These are phyloP conservation scores for Melikaiella ostensackeni DNA, from an alignment of 2,888 invertebrate genomes.

Conservation along the genomic window DNA sequence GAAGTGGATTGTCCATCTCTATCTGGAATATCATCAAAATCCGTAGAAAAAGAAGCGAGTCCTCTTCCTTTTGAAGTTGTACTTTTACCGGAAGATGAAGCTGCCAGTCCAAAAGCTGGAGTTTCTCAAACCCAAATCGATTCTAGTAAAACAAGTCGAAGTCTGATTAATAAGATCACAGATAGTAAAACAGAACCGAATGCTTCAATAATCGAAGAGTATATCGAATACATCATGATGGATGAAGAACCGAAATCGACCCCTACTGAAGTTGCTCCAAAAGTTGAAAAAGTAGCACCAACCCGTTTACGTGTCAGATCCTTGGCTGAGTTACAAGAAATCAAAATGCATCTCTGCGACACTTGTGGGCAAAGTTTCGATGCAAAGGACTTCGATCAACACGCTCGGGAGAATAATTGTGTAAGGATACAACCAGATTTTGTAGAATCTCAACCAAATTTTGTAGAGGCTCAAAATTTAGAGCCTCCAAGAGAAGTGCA, in stretches of 20 bases:
- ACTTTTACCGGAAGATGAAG: slow-evolving; percentile 44
- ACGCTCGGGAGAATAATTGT: slow-evolving; percentile 12
- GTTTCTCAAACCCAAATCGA: too few relatives aligned
- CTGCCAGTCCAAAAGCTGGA: background rate
- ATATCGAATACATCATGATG: slow-evolving; percentile 36
- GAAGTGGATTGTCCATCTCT: slow-evolving; percentile 1
- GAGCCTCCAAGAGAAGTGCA: background rate
- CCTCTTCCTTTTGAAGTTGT: slow-evolving; percentile 46
- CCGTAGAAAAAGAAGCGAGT: background rate
- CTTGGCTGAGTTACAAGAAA: slow-evolving; percentile 49
- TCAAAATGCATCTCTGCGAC: slow-evolving; percentile 42
- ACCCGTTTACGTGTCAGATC: slow-evolving; percentile 58
- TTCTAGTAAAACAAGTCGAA: too few relatives aligned
- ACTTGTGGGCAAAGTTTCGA: slow-evolving; percentile 49
- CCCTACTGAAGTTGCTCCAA: slow-evolving; percentile 13
- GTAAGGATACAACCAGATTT: background rate
- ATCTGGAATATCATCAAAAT: background rate
- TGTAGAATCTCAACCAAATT: background rate
- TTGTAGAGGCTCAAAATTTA: background rate
- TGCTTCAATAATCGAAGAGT: slow-evolving; percentile 10
- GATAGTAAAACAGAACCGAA: background rate
- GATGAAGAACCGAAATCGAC: background rate
- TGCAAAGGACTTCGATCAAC: slow-evolving; percentile 25
- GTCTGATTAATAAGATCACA: too few relatives aligned
- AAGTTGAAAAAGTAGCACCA: slow-evolving; percentile 1